Conservation (phyloP, 2,888 invertebrate species). For the Coremacera marginata region DNA sequence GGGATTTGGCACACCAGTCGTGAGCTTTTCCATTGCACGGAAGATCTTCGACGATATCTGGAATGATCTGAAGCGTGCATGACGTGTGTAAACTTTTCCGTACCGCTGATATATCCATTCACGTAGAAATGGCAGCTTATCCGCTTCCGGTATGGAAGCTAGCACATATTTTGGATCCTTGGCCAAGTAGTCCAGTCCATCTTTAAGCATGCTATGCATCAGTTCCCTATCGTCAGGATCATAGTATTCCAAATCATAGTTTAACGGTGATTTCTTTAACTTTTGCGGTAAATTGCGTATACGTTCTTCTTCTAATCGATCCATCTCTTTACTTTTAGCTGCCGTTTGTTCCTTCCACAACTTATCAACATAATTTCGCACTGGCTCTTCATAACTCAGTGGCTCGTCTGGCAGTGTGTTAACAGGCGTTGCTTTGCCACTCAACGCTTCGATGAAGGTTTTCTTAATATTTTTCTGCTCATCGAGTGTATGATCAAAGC, state of each 20-base stretch:
- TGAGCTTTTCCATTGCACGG: constrained; percentile 41
- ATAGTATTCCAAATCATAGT: constrained; percentile 44
- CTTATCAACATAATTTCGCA: constrained; percentile 45
- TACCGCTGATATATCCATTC: constrained; percentile 61
- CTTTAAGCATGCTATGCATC: constrained; percentile 56
- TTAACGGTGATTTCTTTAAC: background rate
- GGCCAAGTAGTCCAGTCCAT: constrained; percentile 54
- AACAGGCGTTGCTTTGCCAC: constrained; percentile 47
- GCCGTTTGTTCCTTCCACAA: constrained; percentile 45
- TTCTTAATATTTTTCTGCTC: constrained; percentile 26
- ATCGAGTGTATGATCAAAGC: constrained; percentile 29
- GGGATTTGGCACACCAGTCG: constrained; percentile 46
- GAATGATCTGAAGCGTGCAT: constrained; percentile 47
- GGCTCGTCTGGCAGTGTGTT: constrained; percentile 35
- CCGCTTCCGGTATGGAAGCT: constrained; percentile 60
- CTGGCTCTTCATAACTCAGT: constrained; percentile 33
- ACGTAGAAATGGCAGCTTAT: constrained; percentile 56
- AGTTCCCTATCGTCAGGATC: constrained; percentile 54
- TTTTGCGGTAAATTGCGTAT: constrained; percentile 1
- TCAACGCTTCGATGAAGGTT: constrained; percentile 43
- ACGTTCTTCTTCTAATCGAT: constrained; percentile 19
- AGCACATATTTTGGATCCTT: constrained; percentile 60
- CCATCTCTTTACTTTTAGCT: constrained; percentile 38
- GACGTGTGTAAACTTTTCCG: constrained; percentile 55
- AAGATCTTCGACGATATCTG: constrained; percentile 47